Conservation (phyloP, 2,797 vertebrate genomes). For the Poecilia wingei region DNA sequence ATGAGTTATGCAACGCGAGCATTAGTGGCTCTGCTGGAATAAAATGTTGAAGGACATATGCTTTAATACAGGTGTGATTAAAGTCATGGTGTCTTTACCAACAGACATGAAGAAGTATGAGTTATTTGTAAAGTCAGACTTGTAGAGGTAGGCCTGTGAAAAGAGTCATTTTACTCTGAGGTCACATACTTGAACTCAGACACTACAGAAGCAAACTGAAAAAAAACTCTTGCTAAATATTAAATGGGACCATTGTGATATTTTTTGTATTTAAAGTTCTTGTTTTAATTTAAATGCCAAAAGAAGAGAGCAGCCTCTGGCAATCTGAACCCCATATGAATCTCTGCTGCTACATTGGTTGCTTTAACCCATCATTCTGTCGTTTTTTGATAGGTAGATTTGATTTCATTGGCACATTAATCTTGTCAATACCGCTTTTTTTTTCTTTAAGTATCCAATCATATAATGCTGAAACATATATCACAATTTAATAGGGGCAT, state of each 20-base stretch:
- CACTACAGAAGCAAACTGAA: not conserved
- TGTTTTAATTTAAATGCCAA: not conserved
- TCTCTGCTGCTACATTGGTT: not conserved
- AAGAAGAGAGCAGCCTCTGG: no score
- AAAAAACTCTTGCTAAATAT: not conserved
- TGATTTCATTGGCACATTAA: not conserved
- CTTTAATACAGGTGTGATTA: constrained; percentile 11
- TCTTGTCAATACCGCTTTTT: not conserved
- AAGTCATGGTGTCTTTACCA: constrained; percentile 11
- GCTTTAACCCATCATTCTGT: not conserved
- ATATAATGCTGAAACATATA: not conserved
- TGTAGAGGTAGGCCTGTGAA: not conserved
- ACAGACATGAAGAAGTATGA: constrained; percentile 4
- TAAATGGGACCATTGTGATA: no score
- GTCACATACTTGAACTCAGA: not conserved
- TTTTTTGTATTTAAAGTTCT: not conserved
- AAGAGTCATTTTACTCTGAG: not conserved
- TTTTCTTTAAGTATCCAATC: not conserved
- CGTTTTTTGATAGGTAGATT: not conserved
- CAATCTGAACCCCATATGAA: not conserved
- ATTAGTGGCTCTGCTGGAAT: not conserved
- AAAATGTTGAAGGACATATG: not conserved
- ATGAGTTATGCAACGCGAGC: constrained; percentile 14
- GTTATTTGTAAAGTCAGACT: not conserved
- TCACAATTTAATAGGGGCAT: not conserved